Conservation (phyloP, 2,888 invertebrate species). For the Drepana falcataria region DNA sequence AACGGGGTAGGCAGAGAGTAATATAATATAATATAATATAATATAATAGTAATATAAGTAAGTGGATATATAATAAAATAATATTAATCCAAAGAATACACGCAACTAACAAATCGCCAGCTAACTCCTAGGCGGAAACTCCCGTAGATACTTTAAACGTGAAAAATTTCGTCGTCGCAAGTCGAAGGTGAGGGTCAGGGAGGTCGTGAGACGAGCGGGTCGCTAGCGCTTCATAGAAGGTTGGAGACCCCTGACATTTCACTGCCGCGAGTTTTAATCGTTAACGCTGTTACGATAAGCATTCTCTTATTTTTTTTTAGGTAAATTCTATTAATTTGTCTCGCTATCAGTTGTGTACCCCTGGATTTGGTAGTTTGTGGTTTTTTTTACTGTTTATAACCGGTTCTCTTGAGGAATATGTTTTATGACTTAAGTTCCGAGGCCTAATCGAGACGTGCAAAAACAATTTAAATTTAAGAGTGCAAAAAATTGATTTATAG, state of each 20-base stretch:
- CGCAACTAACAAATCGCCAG: background rate
- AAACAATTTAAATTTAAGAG: no score
- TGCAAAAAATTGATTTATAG: no score
- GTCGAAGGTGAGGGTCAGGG: constrained; percentile 28
- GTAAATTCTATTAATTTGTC: background rate
- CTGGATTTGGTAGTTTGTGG: background rate
- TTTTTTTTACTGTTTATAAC: background rate
- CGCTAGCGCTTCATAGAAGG: constrained; percentile 54
- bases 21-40: no score
- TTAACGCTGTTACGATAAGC: constrained; percentile 10
- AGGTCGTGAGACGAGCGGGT: constrained; percentile 59
- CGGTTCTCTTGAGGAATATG: background rate
- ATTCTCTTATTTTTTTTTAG: constrained; percentile 3
- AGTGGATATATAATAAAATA: no score
- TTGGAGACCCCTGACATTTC: constrained; percentile 62
- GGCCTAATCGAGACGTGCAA: no score
- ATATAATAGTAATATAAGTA: no score
- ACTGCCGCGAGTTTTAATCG: constrained; percentile 16
- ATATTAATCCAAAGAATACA: background rate
- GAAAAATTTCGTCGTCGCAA: constrained; percentile 25
- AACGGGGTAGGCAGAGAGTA: no score
- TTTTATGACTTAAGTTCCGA: background rate
- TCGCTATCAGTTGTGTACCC: constrained; percentile 1
- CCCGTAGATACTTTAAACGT: constrained; percentile 10
- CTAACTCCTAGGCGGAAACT: background rate